These are phyloP conservation scores for Ectemnius cavifrons DNA, from an alignment of 2,888 invertebrate genomes.

Conservation along the genomic window DNA sequence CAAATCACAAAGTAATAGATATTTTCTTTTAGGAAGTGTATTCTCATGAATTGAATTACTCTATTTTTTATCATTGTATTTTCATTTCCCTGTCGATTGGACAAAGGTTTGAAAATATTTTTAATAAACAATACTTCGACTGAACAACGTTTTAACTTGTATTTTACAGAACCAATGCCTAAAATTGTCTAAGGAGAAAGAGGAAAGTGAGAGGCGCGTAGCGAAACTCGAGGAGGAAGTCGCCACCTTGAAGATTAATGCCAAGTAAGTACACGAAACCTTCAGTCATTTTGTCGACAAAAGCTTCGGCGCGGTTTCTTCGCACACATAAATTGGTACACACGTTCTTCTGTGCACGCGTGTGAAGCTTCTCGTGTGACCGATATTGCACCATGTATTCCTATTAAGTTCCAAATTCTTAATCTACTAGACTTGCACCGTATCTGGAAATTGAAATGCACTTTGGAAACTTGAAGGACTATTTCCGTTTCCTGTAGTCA, in stretches of 20 bases:
- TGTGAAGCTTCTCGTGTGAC: too few species aligned
- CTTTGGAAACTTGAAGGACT: too few species aligned
- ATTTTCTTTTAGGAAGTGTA: too few species aligned
- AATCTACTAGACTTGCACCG: too few species aligned
- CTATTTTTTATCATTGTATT: not conserved
- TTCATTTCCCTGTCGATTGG: not conserved
- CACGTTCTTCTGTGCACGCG: too few species aligned
- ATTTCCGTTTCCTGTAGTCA: too few species aligned
- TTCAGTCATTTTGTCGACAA: too few species aligned
- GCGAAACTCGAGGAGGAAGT: constrained; percentile 71
- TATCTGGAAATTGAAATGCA: too few species aligned
- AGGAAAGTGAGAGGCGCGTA: constrained; percentile 67
- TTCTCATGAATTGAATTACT: not conserved
- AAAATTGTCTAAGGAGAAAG: constrained; percentile 66
- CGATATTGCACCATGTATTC: too few species aligned
- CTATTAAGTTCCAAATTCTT: too few species aligned
- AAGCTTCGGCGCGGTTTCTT: constrained; percentile 15
- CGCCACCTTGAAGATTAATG: constrained; percentile 66
- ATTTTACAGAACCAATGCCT: constrained; percentile 66
- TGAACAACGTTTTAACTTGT: not conserved
- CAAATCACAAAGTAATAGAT: too few species aligned
- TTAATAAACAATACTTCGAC: not conserved
- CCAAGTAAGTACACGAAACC: constrained; percentile 68
- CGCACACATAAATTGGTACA: constrained; percentile 10
- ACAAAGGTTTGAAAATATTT: not conserved